A percentile compares a stretch with the other conserved stretches of the same genome.
Conservation (phyloP, 2,888 invertebrate species). For the Cerastis leucographa region DNA sequence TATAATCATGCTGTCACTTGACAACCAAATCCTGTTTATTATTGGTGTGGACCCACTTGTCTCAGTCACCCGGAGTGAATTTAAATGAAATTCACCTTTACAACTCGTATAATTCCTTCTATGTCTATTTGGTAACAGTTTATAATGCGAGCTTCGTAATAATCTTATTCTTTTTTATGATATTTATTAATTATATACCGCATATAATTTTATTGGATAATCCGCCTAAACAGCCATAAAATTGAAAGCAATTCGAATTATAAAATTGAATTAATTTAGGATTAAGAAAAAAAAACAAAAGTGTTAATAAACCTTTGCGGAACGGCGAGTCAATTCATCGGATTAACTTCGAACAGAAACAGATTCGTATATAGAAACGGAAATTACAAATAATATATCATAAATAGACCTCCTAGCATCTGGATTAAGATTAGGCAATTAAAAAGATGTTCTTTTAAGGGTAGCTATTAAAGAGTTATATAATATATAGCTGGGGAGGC, state of each 20-base stretch:
- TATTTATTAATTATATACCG: slow-evolving; percentile 75
- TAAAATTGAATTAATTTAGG: slow-evolving; percentile 52
- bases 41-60: slow-evolving; percentile 73
- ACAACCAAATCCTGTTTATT: slow-evolving; percentile 83
- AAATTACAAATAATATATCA: slow-evolving; percentile 59
- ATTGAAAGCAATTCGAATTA: slow-evolving; percentile 67
- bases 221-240: slow-evolving; percentile 64
- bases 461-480: slow-evolving; percentile 84
- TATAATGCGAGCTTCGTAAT: slow-evolving; percentile 73
- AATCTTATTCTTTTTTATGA: slow-evolving; percentile 77
- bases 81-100: slow-evolving; percentile 80
- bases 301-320: slow-evolving; percentile 9
- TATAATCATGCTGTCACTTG: slow-evolving; percentile 77
- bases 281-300: slow-evolving; percentile 34
- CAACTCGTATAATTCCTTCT: slow-evolving; percentile 71
- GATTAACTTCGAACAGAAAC: slow-evolving; percentile 18
- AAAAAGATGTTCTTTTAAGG: slow-evolving; percentile 86
- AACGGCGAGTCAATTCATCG: neutral
- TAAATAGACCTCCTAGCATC: slow-evolving; percentile 80
- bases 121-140: slow-evolving; percentile 64
- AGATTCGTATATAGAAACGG: slow-evolving; percentile 32
- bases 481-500: slow-evolving; percentile 79
- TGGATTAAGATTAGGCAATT: slow-evolving; percentile 85
- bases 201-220: slow-evolving; percentile 67
- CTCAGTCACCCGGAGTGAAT: slow-evolving; percentile 83